A percentile compares a stretch with the other conserved stretches of the same genome.
Conservation (phyloP, 2,797 vertebrate species). For the Eospalax fontanierii region DNA sequence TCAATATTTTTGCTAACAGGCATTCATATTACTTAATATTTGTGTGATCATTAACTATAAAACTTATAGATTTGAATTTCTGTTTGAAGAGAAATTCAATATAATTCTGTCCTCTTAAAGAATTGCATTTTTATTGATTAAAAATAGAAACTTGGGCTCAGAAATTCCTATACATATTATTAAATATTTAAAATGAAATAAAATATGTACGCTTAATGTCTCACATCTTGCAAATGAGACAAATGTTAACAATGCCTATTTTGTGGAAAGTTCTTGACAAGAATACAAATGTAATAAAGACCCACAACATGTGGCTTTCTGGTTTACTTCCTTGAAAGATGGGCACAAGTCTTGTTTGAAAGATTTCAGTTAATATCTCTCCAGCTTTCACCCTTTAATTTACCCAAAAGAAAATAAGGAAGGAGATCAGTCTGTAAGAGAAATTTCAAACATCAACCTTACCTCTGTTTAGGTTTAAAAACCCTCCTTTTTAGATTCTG, state of each 20-base stretch:
- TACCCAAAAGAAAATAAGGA: slow-evolving; percentile 27
- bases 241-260: not conserved
- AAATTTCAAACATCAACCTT: not conserved
- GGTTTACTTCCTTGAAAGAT: not conserved
- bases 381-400: slow-evolving; percentile 27
- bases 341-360: not conserved
- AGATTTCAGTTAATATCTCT: not conserved
- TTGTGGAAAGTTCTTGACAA: slow-evolving; percentile 1
- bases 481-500: not conserved
- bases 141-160: not conserved
- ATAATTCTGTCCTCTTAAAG: slow-evolving; percentile 5
- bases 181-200: slow-evolving; percentile 32
- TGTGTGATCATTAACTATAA: not conserved
- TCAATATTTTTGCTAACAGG: not conserved
- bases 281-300: slow-evolving; percentile 24
- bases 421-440: not conserved
- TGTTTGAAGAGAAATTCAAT: not conserved
- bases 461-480: not conserved
- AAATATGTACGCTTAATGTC: not conserved
- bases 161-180: not conserved
- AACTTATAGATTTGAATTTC: not conserved
- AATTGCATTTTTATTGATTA: slow-evolving; percentile 5
- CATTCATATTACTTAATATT: not conserved
- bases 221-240: not conserved
- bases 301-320: not conserved